phyloP scores from a whole-genome alignment of 2,888 invertebrate species.

The Ennomos fuscantarius region DNA sequence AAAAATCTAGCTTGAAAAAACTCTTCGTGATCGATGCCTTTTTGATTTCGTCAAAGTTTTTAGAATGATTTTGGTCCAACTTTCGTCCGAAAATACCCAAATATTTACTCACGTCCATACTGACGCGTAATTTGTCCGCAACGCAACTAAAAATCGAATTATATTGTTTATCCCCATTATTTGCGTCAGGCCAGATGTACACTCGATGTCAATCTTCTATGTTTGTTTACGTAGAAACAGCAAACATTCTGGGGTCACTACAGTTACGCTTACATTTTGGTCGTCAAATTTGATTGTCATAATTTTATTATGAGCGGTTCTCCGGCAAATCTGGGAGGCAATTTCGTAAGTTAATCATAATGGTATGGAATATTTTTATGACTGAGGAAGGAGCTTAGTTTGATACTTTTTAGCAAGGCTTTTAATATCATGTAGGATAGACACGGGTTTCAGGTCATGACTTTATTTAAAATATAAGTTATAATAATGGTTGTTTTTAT shows the following conservation, averaged over 20 bases:
- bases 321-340: constrained; percentile 53
- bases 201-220: constrained; percentile 79
- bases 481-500: too few species aligned
- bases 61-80: neutral
- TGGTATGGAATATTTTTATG: constrained; percentile 38
- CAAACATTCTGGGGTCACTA: constrained; percentile 81
- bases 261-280: constrained; percentile 61
- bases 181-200: constrained; percentile 84
- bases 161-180: constrained; percentile 82
- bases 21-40: too few species aligned
- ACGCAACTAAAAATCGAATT: constrained; percentile 76
- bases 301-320: constrained; percentile 65
- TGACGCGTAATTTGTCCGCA: constrained; percentile 70
- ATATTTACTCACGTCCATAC: constrained; percentile 35
- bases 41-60: too few species aligned
- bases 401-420: constrained; percentile 9
- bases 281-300: constrained; percentile 75
- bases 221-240: constrained; percentile 82
- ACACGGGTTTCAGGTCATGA: too few species aligned
- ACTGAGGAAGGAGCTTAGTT: constrained; percentile 15
- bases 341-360: constrained; percentile 50
- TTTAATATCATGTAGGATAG: neutral
- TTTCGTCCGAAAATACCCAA: constrained; percentile 7
- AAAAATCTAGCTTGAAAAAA: too few species aligned
- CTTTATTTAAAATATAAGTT: too few species aligned